Percentiles rank a stretch among this genome's conserved stretches.
These are phyloP conservation scores for Tarsius wallacei DNA, from an alignment of 2,797 vertebrate genomes.

Conservation along the genomic window DNA sequence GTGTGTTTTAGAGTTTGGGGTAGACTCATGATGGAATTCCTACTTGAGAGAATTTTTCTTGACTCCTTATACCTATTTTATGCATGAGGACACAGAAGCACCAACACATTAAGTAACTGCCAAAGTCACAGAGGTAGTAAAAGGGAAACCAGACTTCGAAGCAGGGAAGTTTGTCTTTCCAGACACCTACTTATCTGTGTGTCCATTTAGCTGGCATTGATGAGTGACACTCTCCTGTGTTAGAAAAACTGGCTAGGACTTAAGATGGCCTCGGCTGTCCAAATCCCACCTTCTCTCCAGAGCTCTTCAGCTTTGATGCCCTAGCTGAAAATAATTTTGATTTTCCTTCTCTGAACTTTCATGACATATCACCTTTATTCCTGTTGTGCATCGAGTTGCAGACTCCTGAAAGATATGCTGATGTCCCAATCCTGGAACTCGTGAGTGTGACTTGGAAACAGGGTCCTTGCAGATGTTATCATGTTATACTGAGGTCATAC, in stretches of 20 bases:
- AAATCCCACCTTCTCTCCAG: neutral
- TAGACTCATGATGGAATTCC: neutral
- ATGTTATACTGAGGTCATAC: too few species aligned
- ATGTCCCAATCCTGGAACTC: neutral
- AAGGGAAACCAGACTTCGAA: neutral
- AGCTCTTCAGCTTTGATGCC: neutral
- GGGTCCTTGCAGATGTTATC: too few species aligned
- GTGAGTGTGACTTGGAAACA: neutral
- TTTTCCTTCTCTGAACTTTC: neutral
- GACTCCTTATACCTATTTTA: neutral
- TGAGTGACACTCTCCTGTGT: neutral
- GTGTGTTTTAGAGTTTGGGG: neutral
- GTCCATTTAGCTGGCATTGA: neutral
- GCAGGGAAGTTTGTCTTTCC: too few species aligned
- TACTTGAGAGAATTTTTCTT: conserved; percentile 9
- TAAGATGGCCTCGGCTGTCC: neutral
- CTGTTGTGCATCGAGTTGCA: neutral
- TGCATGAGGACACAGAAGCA: neutral
- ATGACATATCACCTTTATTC: neutral
- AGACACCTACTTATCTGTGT: neutral
- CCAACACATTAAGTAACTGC: neutral
- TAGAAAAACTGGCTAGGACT: neutral
- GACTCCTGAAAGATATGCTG: too few species aligned
- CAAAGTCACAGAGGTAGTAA: neutral
- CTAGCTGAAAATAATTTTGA: neutral